Evolutionary conservation across 2,888 invertebrate species (phyloP).

Genomic region (Chouioia cunea): DNA sequence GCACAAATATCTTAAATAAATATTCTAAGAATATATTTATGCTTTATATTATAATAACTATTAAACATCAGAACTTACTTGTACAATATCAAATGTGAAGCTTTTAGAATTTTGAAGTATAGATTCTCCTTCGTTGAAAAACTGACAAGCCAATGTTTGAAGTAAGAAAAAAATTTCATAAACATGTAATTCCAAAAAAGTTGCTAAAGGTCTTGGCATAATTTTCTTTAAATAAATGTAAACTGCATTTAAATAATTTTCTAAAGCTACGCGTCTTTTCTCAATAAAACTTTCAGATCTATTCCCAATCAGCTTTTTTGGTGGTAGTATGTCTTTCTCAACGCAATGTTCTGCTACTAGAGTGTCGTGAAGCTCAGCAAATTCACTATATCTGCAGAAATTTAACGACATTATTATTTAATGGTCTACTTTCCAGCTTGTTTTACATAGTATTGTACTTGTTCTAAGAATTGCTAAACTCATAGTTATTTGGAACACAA

Average conservation of each 20-base stretch:
- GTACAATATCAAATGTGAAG: constrained; percentile 82
- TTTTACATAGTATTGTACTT: too few species aligned
- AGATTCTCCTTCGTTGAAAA: constrained; percentile 82
- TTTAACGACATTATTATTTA: too few species aligned
- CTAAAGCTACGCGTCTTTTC: constrained; percentile 83
- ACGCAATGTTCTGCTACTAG: constrained; percentile 85
- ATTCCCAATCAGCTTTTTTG: constrained; percentile 93
- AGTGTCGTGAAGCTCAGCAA: constrained; percentile 87
- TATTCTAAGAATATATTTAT: background rate
- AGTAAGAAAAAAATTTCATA: constrained; percentile 92
- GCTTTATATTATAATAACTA: background rate
- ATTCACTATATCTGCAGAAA: constrained; percentile 85
- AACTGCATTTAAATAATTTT: constrained; percentile 84
- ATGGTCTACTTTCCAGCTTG: too few species aligned
- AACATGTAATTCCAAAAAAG: constrained; percentile 88
- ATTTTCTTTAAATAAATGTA: constrained; percentile 81
- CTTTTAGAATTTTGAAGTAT: constrained; percentile 75
- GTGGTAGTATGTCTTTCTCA: constrained; percentile 88
- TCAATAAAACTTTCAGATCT: constrained; percentile 90
- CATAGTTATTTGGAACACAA: too few species aligned
- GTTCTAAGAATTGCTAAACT: too few species aligned
- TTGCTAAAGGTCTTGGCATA: constrained; percentile 84
- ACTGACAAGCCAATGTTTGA: constrained; percentile 83
- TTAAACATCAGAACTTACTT: constrained; percentile 71
- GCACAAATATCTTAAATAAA: background rate